Evolutionary conservation across 1,140 invertebrate species (phyloP), one percentile per base, ranked within the genome.

Genomic region (Pomacea maculata): DNA sequence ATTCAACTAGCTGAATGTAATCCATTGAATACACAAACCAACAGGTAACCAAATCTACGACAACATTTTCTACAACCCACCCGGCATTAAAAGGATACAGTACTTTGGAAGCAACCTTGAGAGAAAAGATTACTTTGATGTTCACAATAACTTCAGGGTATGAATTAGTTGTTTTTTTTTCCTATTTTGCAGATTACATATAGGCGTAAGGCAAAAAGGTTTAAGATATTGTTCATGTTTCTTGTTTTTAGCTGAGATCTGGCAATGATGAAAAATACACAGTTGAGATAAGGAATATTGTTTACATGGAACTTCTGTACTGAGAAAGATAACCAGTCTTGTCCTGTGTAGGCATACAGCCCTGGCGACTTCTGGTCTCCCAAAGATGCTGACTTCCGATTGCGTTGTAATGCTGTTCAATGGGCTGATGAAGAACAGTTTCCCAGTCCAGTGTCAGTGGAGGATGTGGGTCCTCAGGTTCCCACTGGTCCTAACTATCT

Each of bases 391-490:
- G 79, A 84, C 72, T 82, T 74, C 65, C 79, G 78, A 45, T 25
- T 84, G 2, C 64, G 61, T 34, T 84, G 83, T 63, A n/a, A 54
- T 45, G 83, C 78, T 63, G 68, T 34, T n/a, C 29, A 70, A 0
- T 84, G 83, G 83, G 80, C 71, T 34, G 80, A 78, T 17, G 11
- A 11, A 61, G 70, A 74, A 4, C 73, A 80, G 9, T 82, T 84
- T 68, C 34, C 57, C 15, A 74, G 75, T 61, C 77, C 78, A 15
- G 54, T 70, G 19, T 71, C 68, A 9, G 68, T 81, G 7, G 68
- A 82, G n/a, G 78, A 80, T 17, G 71, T 84, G 17, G 83, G 83
- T 21, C 83, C 83, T 3, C 25, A 71, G 68, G 29, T 78, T 11
- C 64, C 78, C 55, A 68, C 70, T 25, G 83, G 83, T 15, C 83